A percentile compares a stretch with the other conserved stretches of the same genome.
phyloP scores from a whole-genome alignment of 2,888 invertebrate genomes.

The Peribatodes rhomboidaria region DNA sequence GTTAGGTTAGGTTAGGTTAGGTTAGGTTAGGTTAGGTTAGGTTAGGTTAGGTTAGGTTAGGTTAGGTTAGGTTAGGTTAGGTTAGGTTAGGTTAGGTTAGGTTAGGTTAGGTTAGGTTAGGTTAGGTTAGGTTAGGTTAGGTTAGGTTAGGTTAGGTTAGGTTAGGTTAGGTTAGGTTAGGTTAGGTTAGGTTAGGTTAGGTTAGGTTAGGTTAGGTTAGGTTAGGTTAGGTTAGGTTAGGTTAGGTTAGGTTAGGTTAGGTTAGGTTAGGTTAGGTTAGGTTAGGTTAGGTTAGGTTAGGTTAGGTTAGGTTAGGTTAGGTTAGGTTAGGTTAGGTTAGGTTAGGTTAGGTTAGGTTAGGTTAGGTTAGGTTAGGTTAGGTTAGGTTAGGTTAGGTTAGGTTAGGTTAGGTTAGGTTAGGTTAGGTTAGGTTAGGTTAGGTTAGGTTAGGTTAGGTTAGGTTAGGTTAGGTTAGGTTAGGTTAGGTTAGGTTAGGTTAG shows the following conservation, averaged over 20 bases:
- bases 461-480: slow-evolving; percentile 17
- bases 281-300: slow-evolving; percentile 13
- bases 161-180: slow-evolving; percentile 15
- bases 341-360: slow-evolving; percentile 13
- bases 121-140: slow-evolving; percentile 15
- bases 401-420: slow-evolving; percentile 12
- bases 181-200: slow-evolving; percentile 15
- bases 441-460: slow-evolving; percentile 16
- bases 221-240: slow-evolving; percentile 6
- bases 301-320: slow-evolving; percentile 12
- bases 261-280: slow-evolving; percentile 12
- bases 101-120: slow-evolving; percentile 15
- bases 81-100: slow-evolving; percentile 15
- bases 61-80: slow-evolving; percentile 15
- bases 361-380: slow-evolving; percentile 13
- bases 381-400: slow-evolving; percentile 12
- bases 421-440: slow-evolving; percentile 18
- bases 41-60: slow-evolving; percentile 24
- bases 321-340: slow-evolving; percentile 18
- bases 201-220: slow-evolving; percentile 14
- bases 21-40: slow-evolving; percentile 33
- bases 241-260: slow-evolving; percentile 10
- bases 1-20: slow-evolving; percentile 29
- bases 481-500: slow-evolving; percentile 16
- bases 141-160: slow-evolving; percentile 15